Evolutionary conservation across 2,888 invertebrate species (phyloP), one percentile per base, ranked within the genome.

Genomic region (Nasonia oneida): DNA sequence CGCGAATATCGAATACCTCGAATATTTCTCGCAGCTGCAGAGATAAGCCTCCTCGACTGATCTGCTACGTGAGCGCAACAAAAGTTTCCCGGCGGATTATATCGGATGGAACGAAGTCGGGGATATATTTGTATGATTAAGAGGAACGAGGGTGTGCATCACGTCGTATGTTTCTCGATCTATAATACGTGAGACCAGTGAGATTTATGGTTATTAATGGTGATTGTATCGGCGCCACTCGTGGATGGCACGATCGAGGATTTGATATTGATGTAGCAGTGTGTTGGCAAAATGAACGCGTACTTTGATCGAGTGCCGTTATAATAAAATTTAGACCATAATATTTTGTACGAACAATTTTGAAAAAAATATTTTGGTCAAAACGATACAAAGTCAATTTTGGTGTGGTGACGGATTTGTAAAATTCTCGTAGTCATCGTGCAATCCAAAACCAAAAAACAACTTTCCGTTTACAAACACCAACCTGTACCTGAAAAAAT

Each of bases 121-220:
- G 61, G 61, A 18, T 61, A 75, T 75, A 53, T 75, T n/a, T 75
- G 42, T 50, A 50, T 12, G 74, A 23, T 75, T 47, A 50, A 42
- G 42, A 75, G 29, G n/a, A 6, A 29, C 53, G 53, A 53, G 53
- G 73, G 73, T 39, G 23, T n/a, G 73, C 15, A 39, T 12, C 73
- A 10, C 4, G 14, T 33, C 42, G n/a, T 29, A 1, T 29, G 29
- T 73, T 73, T 73, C 18, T 42, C n/a, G 73, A 39, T 50, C 50
- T 50, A n/a, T 23, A 29, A n/a, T 12, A 4, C n/a, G 37, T 18
- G 61, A 23, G 23, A 23, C 1, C 23, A 57, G 18, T 8, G 18
- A 76, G 57, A 76, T 76, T 18, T 76, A 57, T 67, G 64, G 78
- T 67, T 78, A 78, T 78, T 67, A 47, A 78, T 78, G 78, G 8